A percentile compares a stretch with the other conserved stretches of the same genome.
Conservation (phyloP, 2,797 vertebrate genomes). For the Fistularia tabacaria region DNA sequence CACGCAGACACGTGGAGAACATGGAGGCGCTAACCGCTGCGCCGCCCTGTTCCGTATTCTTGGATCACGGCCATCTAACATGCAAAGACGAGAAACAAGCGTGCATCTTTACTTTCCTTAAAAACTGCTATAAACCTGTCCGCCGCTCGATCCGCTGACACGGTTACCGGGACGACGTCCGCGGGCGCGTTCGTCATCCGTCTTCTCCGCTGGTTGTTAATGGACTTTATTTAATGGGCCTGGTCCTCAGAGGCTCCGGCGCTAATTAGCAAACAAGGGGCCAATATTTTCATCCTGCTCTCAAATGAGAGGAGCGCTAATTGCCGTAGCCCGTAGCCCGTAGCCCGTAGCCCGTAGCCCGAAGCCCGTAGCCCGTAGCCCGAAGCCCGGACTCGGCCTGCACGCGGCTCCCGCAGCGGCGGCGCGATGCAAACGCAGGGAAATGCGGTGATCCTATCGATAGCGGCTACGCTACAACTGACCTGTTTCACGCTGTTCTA, state of each 20-base stretch:
- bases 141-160: constrained; percentile 14
- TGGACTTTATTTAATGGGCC: constrained; percentile 62
- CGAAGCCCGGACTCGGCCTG: no score
- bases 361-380: constrained; percentile 3
- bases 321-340: constrained; percentile 35
- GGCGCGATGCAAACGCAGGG: no score
- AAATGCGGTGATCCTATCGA: no score
- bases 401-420: no score
- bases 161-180: constrained; percentile 8
- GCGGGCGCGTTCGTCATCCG: constrained; percentile 19
- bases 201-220: constrained; percentile 49
- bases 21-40: no score
- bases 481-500: no score
- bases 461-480: no score
- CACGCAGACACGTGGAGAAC: no score
- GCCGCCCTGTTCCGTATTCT: no score
- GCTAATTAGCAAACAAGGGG: constrained; percentile 63
- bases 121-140: neutral
- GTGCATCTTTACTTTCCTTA: no score
- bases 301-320: constrained; percentile 43
- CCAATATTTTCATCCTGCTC: constrained; percentile 51
- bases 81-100: no score
- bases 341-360: constrained; percentile 14
- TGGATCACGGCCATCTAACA: no score
- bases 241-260: constrained; percentile 34